A percentile compares a stretch with the other conserved stretches of the same genome.
Conservation (phyloP, 1,140 invertebrate genomes). For the Drosophila gunungcola region DNA sequence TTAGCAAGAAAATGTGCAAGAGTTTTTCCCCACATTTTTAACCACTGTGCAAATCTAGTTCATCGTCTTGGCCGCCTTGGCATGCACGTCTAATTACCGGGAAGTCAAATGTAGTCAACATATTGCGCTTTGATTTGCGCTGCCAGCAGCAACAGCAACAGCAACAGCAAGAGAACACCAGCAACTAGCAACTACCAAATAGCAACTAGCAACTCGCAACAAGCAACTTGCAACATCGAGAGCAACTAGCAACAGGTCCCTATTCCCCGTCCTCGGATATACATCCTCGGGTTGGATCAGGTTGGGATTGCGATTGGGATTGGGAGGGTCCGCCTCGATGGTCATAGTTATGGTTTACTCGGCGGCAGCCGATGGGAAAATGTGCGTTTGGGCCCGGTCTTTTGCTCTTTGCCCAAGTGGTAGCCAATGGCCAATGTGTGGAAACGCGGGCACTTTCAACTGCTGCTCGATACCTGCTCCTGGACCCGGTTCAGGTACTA, state of each 20-base stretch:
- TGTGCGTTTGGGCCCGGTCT: slow-evolving; percentile 55
- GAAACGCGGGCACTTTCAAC: slow-evolving; percentile 71
- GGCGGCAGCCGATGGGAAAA: slow-evolving; percentile 70
- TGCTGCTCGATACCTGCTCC: background rate
- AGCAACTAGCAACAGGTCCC: slow-evolving; percentile 33
- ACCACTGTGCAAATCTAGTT: slow-evolving; percentile 11
- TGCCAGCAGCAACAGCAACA: slow-evolving; percentile 56
- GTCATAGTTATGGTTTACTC: slow-evolving; percentile 71
- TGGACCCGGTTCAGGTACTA: slow-evolving; percentile 12
- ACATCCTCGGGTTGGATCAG: slow-evolving; percentile 8
- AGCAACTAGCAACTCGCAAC: slow-evolving; percentile 19
- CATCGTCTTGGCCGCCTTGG: slow-evolving; percentile 34
- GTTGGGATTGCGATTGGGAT: slow-evolving; percentile 23
- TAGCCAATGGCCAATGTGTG: slow-evolving; percentile 79
- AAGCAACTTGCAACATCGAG: slow-evolving; percentile 10
- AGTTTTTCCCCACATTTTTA: background rate
- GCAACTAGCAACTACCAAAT: slow-evolving; percentile 16
- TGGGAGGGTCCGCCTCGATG: slow-evolving; percentile 49
- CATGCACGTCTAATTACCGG: slow-evolving; percentile 80
- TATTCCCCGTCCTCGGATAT: slow-evolving; percentile 5
- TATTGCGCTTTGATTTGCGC: slow-evolving; percentile 80
- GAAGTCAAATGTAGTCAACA: slow-evolving; percentile 83
- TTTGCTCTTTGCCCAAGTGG: slow-evolving; percentile 60
- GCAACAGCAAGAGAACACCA: slow-evolving; percentile 34
- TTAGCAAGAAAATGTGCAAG: no score